Conservation (phyloP, 2,113 vertebrate species). For the Thermophis baileyi region DNA sequence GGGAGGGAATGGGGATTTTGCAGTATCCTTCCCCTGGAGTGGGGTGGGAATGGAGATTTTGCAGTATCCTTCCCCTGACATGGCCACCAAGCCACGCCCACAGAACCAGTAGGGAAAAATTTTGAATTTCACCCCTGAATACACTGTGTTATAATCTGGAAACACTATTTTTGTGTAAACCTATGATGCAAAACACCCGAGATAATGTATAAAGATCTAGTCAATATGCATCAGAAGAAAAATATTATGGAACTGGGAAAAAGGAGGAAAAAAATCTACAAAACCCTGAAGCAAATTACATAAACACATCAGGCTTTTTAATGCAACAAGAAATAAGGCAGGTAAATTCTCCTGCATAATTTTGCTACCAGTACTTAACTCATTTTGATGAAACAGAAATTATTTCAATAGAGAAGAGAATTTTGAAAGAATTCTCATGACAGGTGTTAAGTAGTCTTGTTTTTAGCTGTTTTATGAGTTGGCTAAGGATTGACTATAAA, state of each 20-base stretch:
- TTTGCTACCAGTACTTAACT: neutral
- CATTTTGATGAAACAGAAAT: neutral
- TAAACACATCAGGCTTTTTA: neutral
- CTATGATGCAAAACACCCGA: neutral
- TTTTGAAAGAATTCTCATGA: neutral
- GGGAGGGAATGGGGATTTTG: too few relatives aligned
- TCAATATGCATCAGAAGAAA: neutral
- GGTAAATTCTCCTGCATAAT: neutral
- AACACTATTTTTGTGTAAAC: neutral
- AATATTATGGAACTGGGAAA: neutral
- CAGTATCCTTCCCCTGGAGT: too few relatives aligned
- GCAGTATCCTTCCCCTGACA: too few relatives aligned
- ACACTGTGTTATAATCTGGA: neutral
- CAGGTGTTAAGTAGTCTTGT: neutral
- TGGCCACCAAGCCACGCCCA: too few relatives aligned
- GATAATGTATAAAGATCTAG: neutral
- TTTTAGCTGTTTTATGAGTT: neutral
- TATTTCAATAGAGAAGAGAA: neutral
- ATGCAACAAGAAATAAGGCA: neutral
- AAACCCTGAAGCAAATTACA: neutral
- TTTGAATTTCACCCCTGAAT: too few relatives aligned
- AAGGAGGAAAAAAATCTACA: neutral
- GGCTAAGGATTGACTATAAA: neutral
- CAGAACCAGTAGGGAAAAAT: too few relatives aligned
- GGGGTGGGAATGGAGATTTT: too few relatives aligned